Percentiles rank a stretch among this genome's conserved stretches.
Evolutionary conservation across 2,888 invertebrate genomes (phyloP).

Genomic region (Gonocerus acuteangulatus): DNA sequence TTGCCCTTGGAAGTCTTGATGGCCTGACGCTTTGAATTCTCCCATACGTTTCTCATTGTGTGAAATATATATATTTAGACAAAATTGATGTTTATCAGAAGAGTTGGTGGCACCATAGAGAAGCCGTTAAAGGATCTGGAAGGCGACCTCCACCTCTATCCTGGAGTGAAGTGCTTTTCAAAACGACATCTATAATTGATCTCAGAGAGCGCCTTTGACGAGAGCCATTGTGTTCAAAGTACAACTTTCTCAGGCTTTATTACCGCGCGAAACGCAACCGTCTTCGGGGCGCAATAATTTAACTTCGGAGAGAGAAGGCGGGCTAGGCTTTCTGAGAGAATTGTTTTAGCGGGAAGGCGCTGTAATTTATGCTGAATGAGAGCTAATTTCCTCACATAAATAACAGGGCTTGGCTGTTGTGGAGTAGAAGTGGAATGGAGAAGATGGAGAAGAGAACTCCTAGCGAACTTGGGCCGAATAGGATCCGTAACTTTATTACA

Average conservation of each 20-base stretch:
- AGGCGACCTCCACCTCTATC: no score
- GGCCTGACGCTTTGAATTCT: no score
- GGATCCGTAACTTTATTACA: conserved; percentile 36
- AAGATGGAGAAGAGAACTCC: not conserved
- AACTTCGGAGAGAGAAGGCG: conserved; percentile 9
- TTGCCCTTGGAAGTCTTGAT: no score
- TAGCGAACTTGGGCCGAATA: conserved; percentile 29
- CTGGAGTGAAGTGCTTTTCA: conserved; percentile 6
- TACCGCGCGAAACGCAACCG: not conserved
- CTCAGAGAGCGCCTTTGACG: conserved; percentile 27
- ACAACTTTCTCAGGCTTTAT: not conserved
- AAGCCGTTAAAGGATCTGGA: no score
- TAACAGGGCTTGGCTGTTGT: conserved; percentile 21
- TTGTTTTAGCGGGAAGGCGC: conserved; percentile 28
- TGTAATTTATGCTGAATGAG: conserved; percentile 37
- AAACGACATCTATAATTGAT: conserved; percentile 31
- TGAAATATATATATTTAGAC: no score
- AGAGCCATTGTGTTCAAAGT: conserved; percentile 15
- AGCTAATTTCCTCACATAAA: conserved; percentile 36
- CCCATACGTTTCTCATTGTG: no score
- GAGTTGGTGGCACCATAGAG: no score
- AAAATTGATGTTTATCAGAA: no score
- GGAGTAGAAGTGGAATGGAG: conserved; percentile 2
- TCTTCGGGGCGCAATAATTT: conserved; percentile 13
- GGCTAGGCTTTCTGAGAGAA: conserved; percentile 6